Evolutionary conservation across 1,140 invertebrate genomes (phyloP), one percentile per base, ranked within the genome.

Genomic region (Homarus americanus): DNA sequence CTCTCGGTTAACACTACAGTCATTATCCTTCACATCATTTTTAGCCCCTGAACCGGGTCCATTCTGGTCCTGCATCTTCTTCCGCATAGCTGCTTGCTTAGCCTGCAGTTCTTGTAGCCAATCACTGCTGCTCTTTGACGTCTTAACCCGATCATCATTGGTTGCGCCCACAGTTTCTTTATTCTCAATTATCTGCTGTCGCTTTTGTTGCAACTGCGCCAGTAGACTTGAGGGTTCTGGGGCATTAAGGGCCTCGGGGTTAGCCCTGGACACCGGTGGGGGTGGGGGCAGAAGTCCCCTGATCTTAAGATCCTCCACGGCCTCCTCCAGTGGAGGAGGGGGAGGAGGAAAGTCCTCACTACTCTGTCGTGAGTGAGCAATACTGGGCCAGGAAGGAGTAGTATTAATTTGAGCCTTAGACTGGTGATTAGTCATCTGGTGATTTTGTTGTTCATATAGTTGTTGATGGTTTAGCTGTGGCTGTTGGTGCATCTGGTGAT

Each of bases 261-360:
- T 73, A 86, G 80, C 89, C 82, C 82, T 91, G 72, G 92, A 91
- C 69, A 53, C 82, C 69, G 88, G 82, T 17, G 90, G 73, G 69
- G 92, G 82, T 36, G 86, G 87, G 40, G 90, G 91, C 24, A 93
- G 84, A 20, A 93, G 86, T 41, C 92, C 91, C 32, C 92, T 58
- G 41, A 82, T 93, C 69, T 91, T 93, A 17, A 93, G 82, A 87
- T 93, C 92, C 88, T 93, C 92, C 87, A 93, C 92, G 41, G 92
- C 95, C 93, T 96, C 94, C 89, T 97, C 96, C 72, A 97, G 95
- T 2, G 96, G 96, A 0, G 97, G 96, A 2, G 97, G 97, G 44
- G 97, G 97, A 32, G 97, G 97, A 53, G 97, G 97, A 93, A 98
- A 98, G 92, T 98, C 97, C 94, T 98, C 97, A 94, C 97, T 98